Base-by-base conservation (phyloP, 2,888 invertebrate species). In the Merodon equestris region DNA sequence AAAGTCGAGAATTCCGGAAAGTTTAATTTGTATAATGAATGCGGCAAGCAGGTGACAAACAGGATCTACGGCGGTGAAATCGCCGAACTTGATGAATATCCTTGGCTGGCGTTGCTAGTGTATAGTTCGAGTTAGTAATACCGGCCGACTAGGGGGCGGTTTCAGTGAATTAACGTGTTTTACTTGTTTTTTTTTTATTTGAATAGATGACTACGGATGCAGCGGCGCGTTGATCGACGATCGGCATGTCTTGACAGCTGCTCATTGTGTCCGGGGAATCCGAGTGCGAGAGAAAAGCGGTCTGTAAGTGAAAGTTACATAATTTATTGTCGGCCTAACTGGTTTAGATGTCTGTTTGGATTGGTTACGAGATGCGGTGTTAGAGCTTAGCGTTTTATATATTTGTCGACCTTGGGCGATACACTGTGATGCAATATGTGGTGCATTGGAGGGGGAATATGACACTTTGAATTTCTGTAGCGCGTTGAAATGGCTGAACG, bases 81-180 rank as follows among this genome's bases (percentile, higher is more conserved):
- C 48, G 91, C 92, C 0, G 92, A 92, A n/a, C 84, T 92, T 4
- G 92, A 92, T 66, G 93, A 93, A 83, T 92, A 91, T 85, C 92
- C 92, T 0, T 93, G 93, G 93, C 90, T 92, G 90, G 91, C 91
- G 0, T 82, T 92, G 17, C 81, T 92, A 58, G 91, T 92, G 60
- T 92, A 92, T 82, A 88, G 89, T 36, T 90, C 90, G 77, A 86
- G 91, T 91, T 84, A 84, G 86, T 85, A 45, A 1, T 9, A 27
- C 1, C 19, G 15, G 13, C 10, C 12, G 1, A 13, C 17, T 14
- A 36, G 5, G 15, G 14, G 38, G 40, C 40, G n/a, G 19, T 34
- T 17, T 36, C 19, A 7, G 14, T 7, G 57, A 51, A 63, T 5
- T 63, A 58, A 68, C 68, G 13, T 63, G 40, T 10, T 40, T n/a